Evolutionary conservation across 1,140 invertebrate genomes (phyloP).

Genomic region (Drosophila ficusphila): DNA sequence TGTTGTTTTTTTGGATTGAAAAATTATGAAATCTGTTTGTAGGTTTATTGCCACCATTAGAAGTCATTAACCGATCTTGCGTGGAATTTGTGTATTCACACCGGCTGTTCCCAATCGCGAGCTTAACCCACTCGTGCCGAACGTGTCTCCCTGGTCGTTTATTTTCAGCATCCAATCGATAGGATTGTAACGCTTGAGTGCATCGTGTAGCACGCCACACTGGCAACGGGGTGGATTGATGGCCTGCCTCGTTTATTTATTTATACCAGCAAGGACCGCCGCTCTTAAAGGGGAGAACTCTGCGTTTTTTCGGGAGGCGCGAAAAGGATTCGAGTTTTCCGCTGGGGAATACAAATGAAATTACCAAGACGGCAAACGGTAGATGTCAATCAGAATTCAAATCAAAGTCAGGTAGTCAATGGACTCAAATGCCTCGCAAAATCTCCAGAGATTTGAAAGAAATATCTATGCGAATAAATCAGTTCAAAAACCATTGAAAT

Average conservation of each 20-base stretch:
- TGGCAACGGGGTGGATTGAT: constrained; percentile 6
- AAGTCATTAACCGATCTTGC: constrained; percentile 5
- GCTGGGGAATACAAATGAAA: constrained; percentile 24
- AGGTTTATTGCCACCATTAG: neutral
- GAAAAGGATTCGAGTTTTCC: constrained; percentile 1
- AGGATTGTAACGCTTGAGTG: constrained; percentile 75
- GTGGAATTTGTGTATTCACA: neutral
- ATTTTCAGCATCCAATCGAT: constrained; percentile 77
- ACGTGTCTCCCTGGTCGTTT: constrained; percentile 31
- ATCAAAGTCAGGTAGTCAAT: constrained; percentile 22
- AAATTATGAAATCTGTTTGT: neutral
- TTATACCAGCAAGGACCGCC: constrained; percentile 18
- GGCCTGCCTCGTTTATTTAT: constrained; percentile 26
- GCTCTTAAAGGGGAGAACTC: neutral
- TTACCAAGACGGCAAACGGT: constrained; percentile 19
- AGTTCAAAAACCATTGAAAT: neutral
- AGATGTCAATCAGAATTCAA: constrained; percentile 21
- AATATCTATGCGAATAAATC: neutral
- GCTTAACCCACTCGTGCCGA: neutral
- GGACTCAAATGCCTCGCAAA: constrained; percentile 4
- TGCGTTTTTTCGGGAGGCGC: neutral
- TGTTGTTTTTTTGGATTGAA: no score
- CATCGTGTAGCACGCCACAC: constrained; percentile 52
- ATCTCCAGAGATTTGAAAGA: neutral
- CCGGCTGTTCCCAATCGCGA: neutral